Conservation (phyloP, 2,113 vertebrate genomes). For the Eira barbara region DNA sequence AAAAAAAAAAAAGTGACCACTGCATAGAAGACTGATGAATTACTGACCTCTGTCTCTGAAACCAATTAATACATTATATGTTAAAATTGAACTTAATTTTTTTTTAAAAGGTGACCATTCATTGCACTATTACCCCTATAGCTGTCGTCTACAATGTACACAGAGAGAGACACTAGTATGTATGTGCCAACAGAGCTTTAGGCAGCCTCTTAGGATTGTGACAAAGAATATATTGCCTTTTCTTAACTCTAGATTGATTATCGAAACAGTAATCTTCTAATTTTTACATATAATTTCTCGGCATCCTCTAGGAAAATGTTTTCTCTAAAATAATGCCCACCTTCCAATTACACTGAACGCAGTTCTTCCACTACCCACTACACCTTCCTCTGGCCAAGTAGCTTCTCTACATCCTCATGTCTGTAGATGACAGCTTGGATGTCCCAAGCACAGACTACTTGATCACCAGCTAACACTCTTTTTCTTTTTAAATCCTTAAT, state of each 20-base stretch:
- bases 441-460: background rate
- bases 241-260: background rate
- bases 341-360: background rate
- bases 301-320: background rate
- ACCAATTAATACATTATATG: background rate
- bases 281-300: background rate
- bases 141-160: background rate
- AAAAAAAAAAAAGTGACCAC: background rate
- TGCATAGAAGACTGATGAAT: background rate
- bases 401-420: background rate
- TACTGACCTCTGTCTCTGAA: background rate
- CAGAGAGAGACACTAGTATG: background rate
- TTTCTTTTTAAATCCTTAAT: background rate
- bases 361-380: background rate
- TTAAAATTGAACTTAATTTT: background rate
- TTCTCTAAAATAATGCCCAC: background rate
- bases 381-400: background rate
- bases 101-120: background rate
- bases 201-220: background rate
- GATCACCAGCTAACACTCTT: background rate
- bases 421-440: background rate
- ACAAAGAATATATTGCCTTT: background rate
- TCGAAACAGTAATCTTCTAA: fast-evolving
- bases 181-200: background rate
- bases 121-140: background rate